These are phyloP conservation scores for Drosophila carrolli DNA, from an alignment of 1,140 invertebrate genomes.

Conservation along the genomic window DNA sequence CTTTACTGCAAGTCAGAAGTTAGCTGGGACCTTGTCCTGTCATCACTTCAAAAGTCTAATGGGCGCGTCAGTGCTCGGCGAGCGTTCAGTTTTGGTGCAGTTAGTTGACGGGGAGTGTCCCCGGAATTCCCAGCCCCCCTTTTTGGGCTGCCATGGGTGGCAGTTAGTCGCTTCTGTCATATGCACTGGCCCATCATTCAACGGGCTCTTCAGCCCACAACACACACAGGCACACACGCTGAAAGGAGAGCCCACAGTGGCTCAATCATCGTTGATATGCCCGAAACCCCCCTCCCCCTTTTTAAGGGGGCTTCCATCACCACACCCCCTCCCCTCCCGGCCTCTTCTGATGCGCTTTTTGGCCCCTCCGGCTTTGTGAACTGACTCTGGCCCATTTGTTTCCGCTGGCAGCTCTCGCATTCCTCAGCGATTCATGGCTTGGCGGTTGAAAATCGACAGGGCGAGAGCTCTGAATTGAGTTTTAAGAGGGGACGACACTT, in stretches of 20 bases:
- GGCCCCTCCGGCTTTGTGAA: conserved; percentile 16
- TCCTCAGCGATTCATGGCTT: conserved; percentile 24
- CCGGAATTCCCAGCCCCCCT: neutral
- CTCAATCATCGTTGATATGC: conserved; percentile 33
- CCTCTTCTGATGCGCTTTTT: conserved; percentile 39
- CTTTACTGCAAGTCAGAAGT: conserved; percentile 28
- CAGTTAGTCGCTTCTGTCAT: conserved; percentile 44
- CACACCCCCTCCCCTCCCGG: no score
- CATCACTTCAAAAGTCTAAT: conserved; percentile 61
- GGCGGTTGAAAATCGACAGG: conserved; percentile 11
- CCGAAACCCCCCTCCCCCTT: neutral
- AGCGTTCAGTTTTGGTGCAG: conserved; percentile 57
- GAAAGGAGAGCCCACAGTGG: conserved; percentile 25
- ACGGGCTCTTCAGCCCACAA: conserved; percentile 5
- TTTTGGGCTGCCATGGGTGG: conserved; percentile 8
- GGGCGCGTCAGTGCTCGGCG: conserved; percentile 39
- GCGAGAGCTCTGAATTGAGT: conserved; percentile 3
- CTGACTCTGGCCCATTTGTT: conserved; percentile 32
- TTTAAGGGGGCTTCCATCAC: no score
- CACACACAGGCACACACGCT: conserved; percentile 2
- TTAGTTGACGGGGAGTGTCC: conserved; percentile 45
- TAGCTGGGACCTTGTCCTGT: conserved; percentile 51
- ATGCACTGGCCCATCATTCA: conserved; percentile 54
- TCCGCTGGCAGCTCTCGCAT: conserved; percentile 17
- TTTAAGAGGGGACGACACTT: conserved; percentile 1